These are phyloP conservation scores for Aurelia coerulea DNA, from an alignment of 30 jellyfish, hydroid and myxozoan genomes.

Conservation along the genomic window DNA sequence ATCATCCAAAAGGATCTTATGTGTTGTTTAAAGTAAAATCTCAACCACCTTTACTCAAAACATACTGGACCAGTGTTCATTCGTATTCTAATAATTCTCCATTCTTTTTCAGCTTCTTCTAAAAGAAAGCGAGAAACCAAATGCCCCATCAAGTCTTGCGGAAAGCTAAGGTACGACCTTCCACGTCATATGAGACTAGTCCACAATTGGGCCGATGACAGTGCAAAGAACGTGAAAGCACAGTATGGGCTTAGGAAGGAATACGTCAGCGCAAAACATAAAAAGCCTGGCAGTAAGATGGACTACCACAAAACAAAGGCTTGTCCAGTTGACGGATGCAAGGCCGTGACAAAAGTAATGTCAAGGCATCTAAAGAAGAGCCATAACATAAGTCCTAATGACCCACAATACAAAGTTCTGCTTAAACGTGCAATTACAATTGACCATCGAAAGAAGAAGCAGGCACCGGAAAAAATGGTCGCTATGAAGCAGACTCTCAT, in stretches of 20 bases:
- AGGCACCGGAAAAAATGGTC: neutral
- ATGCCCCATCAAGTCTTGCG: conserved; percentile 36
- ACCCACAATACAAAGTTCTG: conserved; percentile 13
- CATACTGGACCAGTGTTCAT: too few species aligned
- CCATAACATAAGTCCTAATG: conserved; percentile 29
- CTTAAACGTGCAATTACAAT: conserved; percentile 37
- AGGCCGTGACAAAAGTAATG: conserved; percentile 32
- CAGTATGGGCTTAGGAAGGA: conserved; percentile 22
- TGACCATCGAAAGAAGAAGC: conserved; percentile 20
- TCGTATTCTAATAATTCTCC: too few species aligned
- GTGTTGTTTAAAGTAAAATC: too few species aligned
- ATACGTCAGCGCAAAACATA: neutral
- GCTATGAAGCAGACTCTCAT: neutral
- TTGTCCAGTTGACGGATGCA: conserved; percentile 53
- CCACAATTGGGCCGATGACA: conserved; percentile 33
- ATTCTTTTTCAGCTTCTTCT: too few species aligned
- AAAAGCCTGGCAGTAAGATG: conserved; percentile 4
- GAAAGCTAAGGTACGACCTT: conserved; percentile 21
- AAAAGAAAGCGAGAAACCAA: conserved; percentile 18
- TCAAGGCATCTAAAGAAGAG: conserved; percentile 32
- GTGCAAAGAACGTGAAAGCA: conserved; percentile 42
- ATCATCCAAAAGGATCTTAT: too few species aligned
- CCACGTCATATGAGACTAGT: conserved; percentile 48
- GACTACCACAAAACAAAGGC: conserved; percentile 24
- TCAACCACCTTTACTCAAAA: too few species aligned